Percentiles rank a stretch among this genome's conserved stretches.
phyloP scores from a whole-genome alignment of 1,140 invertebrate genomes.

The Rhopalosiphum padi region DNA sequence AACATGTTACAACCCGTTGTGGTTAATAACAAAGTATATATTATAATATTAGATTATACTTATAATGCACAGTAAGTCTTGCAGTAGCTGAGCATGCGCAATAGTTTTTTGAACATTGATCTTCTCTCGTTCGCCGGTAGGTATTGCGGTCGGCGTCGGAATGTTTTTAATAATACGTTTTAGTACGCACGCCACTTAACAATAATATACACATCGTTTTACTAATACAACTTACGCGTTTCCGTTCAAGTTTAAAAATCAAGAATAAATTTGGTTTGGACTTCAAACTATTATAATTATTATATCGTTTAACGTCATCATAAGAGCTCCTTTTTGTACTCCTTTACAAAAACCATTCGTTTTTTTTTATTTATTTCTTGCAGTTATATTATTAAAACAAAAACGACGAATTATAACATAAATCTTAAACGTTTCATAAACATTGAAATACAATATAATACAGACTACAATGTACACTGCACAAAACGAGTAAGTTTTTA shows the following conservation, averaged over 20 bases:
- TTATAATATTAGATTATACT: background rate
- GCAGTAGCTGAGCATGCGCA: slow-evolving; percentile 16
- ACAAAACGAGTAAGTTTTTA: slow-evolving; percentile 6
- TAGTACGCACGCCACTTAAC: background rate
- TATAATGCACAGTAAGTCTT: background rate
- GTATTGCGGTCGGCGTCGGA: background rate
- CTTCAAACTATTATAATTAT: background rate
- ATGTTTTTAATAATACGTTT: slow-evolving; percentile 2
- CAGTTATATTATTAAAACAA: background rate
- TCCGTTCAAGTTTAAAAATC: background rate
- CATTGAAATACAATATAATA: background rate
- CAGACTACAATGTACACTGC: background rate
- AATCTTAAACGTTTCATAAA: background rate
- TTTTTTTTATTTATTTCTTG: background rate
- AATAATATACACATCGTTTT: background rate
- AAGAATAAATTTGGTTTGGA: background rate
- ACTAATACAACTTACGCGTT: background rate
- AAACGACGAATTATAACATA: background rate
- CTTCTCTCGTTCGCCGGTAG: background rate
- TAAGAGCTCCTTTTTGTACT: background rate
- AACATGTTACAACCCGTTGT: background rate
- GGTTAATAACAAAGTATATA: background rate
- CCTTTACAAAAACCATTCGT: background rate
- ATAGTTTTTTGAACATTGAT: slow-evolving; percentile 16
- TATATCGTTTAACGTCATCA: background rate